phyloP scores from a whole-genome alignment of 2,888 invertebrate species.

The Brachynemurus nebulosus region DNA sequence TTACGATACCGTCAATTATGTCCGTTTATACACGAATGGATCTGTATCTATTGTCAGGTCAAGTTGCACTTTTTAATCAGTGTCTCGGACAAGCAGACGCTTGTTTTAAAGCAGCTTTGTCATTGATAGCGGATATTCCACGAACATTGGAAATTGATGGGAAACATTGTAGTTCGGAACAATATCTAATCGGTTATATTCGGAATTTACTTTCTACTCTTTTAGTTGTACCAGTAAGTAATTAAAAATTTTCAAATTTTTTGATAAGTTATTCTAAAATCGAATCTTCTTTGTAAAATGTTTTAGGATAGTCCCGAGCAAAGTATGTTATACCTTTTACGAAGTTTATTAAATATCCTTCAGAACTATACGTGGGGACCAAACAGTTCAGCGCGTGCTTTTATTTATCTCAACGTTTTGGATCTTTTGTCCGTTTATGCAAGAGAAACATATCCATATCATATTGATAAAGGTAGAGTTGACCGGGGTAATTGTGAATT shows the following conservation, averaged over 20 bases:
- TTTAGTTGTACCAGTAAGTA: constrained; percentile 62
- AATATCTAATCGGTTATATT: constrained; percentile 52
- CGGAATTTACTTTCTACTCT: constrained; percentile 71
- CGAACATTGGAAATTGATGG: constrained; percentile 49
- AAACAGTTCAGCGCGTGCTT: constrained; percentile 48
- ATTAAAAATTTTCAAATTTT: not conserved
- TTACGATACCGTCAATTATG: constrained; percentile 90
- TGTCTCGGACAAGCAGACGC: constrained; percentile 93
- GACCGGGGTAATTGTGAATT: no score
- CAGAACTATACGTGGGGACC: constrained; percentile 59
- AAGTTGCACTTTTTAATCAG: constrained; percentile 76
- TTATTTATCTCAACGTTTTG: constrained; percentile 59
- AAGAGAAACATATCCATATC: constrained; percentile 74
- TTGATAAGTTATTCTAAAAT: not conserved
- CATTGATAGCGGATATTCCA: constrained; percentile 65
- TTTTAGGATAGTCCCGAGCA: constrained; percentile 77
- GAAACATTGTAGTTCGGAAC: constrained; percentile 57
- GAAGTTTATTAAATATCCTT: constrained; percentile 67
- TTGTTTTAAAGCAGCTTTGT: constrained; percentile 80
- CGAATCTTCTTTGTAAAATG: constrained; percentile 7
- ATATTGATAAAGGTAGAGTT: constrained; percentile 72
- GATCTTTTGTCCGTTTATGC: constrained; percentile 65
- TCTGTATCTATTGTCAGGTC: constrained; percentile 75
- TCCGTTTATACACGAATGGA: constrained; percentile 66
- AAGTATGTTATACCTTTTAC: constrained; percentile 67